Conservation (phyloP, 2,888 invertebrate species). For the Lochmaea capreae region DNA sequence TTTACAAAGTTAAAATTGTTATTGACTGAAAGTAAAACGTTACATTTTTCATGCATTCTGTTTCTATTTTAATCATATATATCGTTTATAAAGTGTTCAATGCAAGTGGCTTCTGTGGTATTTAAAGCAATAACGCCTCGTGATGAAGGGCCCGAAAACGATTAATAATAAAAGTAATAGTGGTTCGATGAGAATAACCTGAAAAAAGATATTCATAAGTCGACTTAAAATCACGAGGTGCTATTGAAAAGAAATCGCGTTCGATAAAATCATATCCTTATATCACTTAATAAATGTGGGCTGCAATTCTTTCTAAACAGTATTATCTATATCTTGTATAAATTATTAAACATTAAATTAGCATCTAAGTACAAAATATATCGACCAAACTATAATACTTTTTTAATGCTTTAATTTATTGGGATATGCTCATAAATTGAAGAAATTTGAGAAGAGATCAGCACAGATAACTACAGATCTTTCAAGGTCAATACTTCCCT, state of each 20-base stretch:
- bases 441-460: too few species aligned
- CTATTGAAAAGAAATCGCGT: conserved; percentile 31
- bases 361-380: conserved; percentile 52
- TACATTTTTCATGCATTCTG: conserved; percentile 35
- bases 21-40: conserved; percentile 41
- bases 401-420: conserved; percentile 35
- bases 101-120: conserved; percentile 52
- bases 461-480: too few species aligned
- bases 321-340: conserved; percentile 53
- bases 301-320: conserved; percentile 53
- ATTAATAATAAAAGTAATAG: background rate
- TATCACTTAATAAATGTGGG: conserved; percentile 52
- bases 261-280: conserved; percentile 51
- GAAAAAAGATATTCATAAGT: background rate
- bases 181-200: background rate
- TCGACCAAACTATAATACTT: conserved; percentile 47
- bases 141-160: background rate
- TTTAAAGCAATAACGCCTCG: conserved; percentile 37
- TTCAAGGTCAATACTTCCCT: too few species aligned
- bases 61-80: conserved; percentile 28
- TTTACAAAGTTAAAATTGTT: conserved; percentile 39
- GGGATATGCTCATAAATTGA: conserved; percentile 24
- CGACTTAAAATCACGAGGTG: conserved; percentile 2
- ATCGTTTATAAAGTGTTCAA: conserved; percentile 53
- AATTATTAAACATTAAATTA: conserved; percentile 44